These are phyloP conservation scores for Pachyuromys duprasi DNA, from an alignment of 2,797 vertebrate species.

Conservation along the genomic window DNA sequence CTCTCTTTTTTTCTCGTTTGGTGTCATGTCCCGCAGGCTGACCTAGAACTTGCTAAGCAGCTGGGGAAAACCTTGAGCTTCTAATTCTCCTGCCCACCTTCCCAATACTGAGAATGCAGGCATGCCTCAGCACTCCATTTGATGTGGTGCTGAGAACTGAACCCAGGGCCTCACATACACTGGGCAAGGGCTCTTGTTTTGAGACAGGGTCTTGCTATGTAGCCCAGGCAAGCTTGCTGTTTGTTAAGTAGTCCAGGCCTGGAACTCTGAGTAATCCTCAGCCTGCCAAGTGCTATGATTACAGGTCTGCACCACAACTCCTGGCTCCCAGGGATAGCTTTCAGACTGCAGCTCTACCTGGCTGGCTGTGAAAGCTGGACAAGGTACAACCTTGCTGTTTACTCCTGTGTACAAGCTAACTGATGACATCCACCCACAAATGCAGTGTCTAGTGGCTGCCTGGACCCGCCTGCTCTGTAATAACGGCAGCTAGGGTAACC, in stretches of 20 bases:
- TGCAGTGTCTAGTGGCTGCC: background rate
- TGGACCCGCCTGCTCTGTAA: background rate
- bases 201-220: background rate
- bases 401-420: background rate
- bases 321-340: background rate
- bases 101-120: background rate
- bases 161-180: background rate
- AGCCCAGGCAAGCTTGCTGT: background rate
- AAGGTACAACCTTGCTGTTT: background rate
- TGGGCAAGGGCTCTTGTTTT: background rate
- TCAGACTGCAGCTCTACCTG: background rate
- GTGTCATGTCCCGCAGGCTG: background rate
- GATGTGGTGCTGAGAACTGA: background rate
- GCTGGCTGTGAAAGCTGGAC: fast-evolving
- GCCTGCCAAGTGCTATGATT: background rate
- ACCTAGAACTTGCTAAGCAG: background rate
- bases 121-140: background rate
- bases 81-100: background rate
- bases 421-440: fast-evolving
- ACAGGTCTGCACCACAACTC: background rate
- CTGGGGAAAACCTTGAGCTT: background rate
- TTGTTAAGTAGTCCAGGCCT: background rate
- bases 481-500: fast-evolving
- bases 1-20: background rate
- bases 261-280: background rate